Conservation (phyloP, 2,797 vertebrate genomes). For the Lepus townsendii region DNA sequence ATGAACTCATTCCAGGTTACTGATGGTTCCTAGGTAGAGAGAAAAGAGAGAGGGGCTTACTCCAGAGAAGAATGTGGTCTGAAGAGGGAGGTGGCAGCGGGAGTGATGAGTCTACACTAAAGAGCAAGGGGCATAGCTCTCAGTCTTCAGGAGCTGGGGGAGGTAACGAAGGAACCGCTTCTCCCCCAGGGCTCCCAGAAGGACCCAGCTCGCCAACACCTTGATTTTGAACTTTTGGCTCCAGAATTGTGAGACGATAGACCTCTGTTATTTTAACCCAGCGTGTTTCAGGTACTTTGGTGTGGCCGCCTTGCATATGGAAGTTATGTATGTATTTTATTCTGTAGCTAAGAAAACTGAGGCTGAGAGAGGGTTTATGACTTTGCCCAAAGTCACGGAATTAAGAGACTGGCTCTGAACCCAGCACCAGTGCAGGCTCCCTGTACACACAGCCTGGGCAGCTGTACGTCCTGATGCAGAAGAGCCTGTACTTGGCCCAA, state of each 20-base stretch:
- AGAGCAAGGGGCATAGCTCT: not conserved
- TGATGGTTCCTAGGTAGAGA: not conserved
- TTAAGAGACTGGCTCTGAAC: not conserved
- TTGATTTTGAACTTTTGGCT: slow-evolving; percentile 1
- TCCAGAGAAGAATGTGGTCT: not conserved
- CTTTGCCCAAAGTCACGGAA: not conserved
- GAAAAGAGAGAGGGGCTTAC: not conserved
- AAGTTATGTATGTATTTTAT: not conserved
- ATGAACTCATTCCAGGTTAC: too few species aligned
- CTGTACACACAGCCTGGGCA: too few species aligned
- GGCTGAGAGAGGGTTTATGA: not conserved
- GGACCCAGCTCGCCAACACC: not conserved
- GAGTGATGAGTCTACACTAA: not conserved
- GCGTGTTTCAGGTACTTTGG: slow-evolving; percentile 2
- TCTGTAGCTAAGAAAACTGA: slow-evolving; percentile 39
- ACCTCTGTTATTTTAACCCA: not conserved
- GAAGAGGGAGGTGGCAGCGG: not conserved
- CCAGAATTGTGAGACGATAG: not conserved
- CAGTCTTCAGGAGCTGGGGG: not conserved
- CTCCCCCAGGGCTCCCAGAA: not conserved
- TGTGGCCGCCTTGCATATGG: not conserved
- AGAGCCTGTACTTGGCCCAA: not conserved
- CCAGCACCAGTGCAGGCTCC: not conserved
- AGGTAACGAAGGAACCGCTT: not conserved
- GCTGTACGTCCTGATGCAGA: not conserved